Evolutionary conservation across 2,888 invertebrate genomes (phyloP), one percentile per base, ranked within the genome.

Genomic region (Drosophila austrosaltans): DNA sequence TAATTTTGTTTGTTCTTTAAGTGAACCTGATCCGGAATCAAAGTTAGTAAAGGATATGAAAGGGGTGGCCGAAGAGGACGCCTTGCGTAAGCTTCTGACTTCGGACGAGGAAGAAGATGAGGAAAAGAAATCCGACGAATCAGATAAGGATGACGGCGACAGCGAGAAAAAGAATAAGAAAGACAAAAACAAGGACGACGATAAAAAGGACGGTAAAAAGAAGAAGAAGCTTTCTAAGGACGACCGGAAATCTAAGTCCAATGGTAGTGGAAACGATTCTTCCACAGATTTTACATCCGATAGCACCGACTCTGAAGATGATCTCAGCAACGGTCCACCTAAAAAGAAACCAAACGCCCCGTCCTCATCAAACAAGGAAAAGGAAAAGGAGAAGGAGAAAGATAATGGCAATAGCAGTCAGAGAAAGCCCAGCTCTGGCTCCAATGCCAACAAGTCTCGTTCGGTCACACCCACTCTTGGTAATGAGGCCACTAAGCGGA

Each of bases 51-150:
- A 95, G 92, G 97, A 96, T 91, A 94, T 97, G 90, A 97, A 96
- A 92, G 95, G 95, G 1, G 99, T 99, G 0, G 97, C 98, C 0
- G 98, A 98, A 89, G 98, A 98, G 90, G 96, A 96, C 81, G 98
- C 96, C 0, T 93, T 98, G 54, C 94, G 94, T 72, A 97, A 98
- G 91, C 93, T 98, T 48, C 93, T 98, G 22, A 96, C 96, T 0
- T 98, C 98, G 0, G 97, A 97, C 89, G 97, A 97, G 89, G 97
- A 97, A 66, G 96, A 96, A 0, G 97, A 97, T 16, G 96, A 97
- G 69, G 95, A 96, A 73, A 96, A 97, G 71, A 95, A 96, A 91
- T 95, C 96, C 2, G 95, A 96, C 84, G 95, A 96, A 68, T 94
- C 95, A 25, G 95, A 96, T 56, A 95, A 96, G 66, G 96, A 97